Conservation (phyloP, 2,888 invertebrate genomes). For the Tenthredo amoena region DNA sequence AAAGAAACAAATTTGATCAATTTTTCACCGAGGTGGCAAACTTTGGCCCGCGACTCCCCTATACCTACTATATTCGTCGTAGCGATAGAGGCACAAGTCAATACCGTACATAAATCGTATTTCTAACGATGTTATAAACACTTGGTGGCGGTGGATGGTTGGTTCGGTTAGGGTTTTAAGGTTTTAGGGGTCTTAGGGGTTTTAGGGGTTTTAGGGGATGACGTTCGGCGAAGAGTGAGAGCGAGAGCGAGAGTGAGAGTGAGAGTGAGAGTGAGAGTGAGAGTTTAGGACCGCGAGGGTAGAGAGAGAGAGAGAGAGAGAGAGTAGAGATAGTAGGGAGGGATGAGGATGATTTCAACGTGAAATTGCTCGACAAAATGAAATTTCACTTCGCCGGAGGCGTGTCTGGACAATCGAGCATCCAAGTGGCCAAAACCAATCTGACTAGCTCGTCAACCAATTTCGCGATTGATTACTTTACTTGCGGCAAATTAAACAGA, state of each 20-base stretch:
- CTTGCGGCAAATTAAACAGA: conserved; percentile 62
- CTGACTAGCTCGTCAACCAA: conserved; percentile 76
- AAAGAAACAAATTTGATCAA: not conserved
- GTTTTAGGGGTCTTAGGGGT: conserved; percentile 13
- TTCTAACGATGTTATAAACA: conserved; percentile 36
- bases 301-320: not conserved
- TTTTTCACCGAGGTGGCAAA: too few species aligned
- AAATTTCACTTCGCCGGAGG: conserved; percentile 77
- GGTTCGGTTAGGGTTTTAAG: conserved; percentile 23
- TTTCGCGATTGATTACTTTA: conserved; percentile 76
- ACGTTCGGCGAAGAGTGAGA: conserved; percentile 7
- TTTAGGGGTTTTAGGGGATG: conserved; percentile 37
- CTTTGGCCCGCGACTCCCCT: too few species aligned
- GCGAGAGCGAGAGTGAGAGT: not conserved
- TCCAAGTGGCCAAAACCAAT: conserved; percentile 75
- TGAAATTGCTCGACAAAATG: conserved; percentile 78
- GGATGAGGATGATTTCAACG: conserved; percentile 74
- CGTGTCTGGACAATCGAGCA: conserved; percentile 77
- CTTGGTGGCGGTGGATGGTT: conserved; percentile 30
- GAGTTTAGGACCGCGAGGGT: not conserved
- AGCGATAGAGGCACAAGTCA: not conserved
- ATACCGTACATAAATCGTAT: conserved; percentile 27
- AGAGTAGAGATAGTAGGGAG: not conserved
- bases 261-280: not conserved
- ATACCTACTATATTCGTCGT: not conserved